Percentiles rank a stretch among this genome's conserved stretches.
Evolutionary conservation across 2,797 vertebrate species (phyloP).

Genomic region (Geotrypetes seraphini): DNA sequence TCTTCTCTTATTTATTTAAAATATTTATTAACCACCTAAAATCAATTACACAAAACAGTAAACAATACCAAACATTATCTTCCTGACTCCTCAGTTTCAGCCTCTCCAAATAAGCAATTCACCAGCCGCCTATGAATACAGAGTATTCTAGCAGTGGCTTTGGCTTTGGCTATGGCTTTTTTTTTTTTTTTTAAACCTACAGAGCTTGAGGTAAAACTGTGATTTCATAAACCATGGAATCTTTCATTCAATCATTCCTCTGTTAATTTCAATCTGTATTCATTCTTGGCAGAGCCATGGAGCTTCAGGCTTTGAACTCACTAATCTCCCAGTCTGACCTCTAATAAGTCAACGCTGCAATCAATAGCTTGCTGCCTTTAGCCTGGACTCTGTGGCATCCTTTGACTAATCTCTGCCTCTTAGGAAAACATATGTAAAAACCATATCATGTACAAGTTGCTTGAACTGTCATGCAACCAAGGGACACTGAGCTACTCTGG

Average conservation of each 20-base stretch:
- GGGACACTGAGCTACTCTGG: constrained; percentile 36
- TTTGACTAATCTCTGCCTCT: constrained; percentile 46
- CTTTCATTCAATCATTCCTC: constrained; percentile 13
- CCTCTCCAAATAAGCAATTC: no score
- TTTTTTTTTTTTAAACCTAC: no score
- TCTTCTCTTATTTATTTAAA: no score
- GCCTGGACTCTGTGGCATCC: constrained; percentile 16
- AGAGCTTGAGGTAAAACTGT: no score
- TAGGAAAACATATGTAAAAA: constrained; percentile 40
- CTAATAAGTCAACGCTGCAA: constrained; percentile 38
- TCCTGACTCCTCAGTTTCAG: no score
- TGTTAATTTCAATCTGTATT: constrained; percentile 9
- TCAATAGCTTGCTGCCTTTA: constrained; percentile 30
- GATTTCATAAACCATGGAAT: constrained; percentile 6
- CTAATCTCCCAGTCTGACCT: constrained; percentile 30
- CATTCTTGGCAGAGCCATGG: constrained; percentile 1
- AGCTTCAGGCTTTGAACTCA: constrained; percentile 13
- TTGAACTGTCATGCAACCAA: constrained; percentile 38
- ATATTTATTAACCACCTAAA: no score
- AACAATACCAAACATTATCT: no score
- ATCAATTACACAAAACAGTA: no score
- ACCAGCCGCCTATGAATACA: no score
- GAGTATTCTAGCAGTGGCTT: no score
- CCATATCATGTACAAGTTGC: constrained; percentile 32
- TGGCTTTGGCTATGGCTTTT: no score